Evolutionary conservation across 2,888 invertebrate species (phyloP).

Genomic region (Ophion ventricosus): DNA sequence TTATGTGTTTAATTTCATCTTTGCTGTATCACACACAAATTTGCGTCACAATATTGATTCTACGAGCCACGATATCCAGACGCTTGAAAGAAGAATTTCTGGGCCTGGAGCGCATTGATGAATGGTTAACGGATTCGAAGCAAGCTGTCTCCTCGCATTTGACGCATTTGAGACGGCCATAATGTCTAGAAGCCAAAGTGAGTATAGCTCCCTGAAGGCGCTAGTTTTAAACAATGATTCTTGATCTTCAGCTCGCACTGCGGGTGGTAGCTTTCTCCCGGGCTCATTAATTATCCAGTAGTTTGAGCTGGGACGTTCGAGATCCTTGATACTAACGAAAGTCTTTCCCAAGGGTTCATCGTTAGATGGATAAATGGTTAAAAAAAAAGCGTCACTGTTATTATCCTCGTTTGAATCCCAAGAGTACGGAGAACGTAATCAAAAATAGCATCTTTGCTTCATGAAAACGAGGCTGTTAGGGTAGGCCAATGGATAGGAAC

Average conservation of each 20-base stretch:
- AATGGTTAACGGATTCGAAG: constrained; percentile 51
- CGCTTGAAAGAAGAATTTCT: constrained; percentile 27
- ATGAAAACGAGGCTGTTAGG: neutral
- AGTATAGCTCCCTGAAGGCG: constrained; percentile 46
- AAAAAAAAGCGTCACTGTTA: neutral
- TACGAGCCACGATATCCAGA: constrained; percentile 30
- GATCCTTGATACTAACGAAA: constrained; percentile 38
- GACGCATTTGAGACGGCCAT: constrained; percentile 12
- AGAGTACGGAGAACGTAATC: neutral
- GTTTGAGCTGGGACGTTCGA: constrained; percentile 29
- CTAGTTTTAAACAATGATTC: constrained; percentile 55
- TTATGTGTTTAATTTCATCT: constrained; percentile 6
- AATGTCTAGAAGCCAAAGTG: constrained; percentile 49
- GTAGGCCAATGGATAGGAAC: neutral
- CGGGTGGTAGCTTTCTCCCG: constrained; percentile 59
- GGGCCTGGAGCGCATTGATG: constrained; percentile 46
- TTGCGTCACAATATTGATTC: constrained; percentile 67
- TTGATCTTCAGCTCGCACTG: constrained; percentile 49
- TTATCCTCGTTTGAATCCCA: constrained; percentile 21
- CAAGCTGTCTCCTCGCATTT: constrained; percentile 37
- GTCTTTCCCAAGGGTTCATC: constrained; percentile 36
- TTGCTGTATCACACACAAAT: constrained; percentile 29
- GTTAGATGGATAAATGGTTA: constrained; percentile 4
- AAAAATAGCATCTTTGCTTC: neutral
- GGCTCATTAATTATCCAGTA: constrained; percentile 67